Conservation (phyloP, 2,797 vertebrate species). For the Martes flavigula region DNA sequence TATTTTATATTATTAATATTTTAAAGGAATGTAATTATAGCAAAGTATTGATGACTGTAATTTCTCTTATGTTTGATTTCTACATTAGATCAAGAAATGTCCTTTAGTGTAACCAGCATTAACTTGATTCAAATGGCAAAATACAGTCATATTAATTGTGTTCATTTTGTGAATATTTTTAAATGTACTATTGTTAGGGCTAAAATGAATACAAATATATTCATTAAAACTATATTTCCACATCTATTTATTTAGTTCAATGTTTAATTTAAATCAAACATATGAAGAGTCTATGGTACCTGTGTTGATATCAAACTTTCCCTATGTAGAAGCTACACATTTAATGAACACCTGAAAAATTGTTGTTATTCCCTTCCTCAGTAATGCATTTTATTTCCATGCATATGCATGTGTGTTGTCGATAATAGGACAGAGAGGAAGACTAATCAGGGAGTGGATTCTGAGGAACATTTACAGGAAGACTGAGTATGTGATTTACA, state of each 20-base stretch:
- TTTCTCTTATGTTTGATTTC: constrained; percentile 43
- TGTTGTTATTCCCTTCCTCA: background rate
- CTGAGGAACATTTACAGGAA: background rate
- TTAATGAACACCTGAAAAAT: background rate
- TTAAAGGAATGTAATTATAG: constrained; percentile 20
- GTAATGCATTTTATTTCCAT: background rate
- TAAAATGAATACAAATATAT: background rate
- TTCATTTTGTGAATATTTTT: background rate
- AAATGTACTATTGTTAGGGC: background rate
- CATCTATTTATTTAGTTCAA: background rate
- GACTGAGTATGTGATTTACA: background rate
- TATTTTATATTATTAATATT: constrained; percentile 6
- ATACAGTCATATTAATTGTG: background rate
- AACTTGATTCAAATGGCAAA: background rate
- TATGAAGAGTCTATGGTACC: background rate
- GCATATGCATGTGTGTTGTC: background rate
- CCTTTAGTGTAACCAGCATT: constrained; percentile 11
- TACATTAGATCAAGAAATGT: background rate
- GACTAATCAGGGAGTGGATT: background rate
- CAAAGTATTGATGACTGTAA: background rate
- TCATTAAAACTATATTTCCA: background rate
- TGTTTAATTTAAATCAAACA: background rate
- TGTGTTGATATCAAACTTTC: background rate
- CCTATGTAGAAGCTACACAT: background rate
- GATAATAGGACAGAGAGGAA: background rate